These are phyloP conservation scores for Hylomyscus alleni DNA, from an alignment of 2,797 vertebrate species.

Conservation along the genomic window DNA sequence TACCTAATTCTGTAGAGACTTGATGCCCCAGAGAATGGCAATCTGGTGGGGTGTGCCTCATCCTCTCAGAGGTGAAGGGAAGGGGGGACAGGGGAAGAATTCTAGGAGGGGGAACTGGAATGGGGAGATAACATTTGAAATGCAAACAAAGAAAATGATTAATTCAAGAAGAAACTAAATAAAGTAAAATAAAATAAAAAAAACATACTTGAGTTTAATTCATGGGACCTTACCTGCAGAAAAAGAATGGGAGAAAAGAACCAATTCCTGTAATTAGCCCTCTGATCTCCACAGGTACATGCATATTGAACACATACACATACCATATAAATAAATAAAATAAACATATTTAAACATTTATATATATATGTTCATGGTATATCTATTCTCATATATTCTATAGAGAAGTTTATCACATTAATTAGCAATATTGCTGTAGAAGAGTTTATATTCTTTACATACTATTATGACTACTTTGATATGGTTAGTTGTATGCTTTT, in stretches of 20 bases:
- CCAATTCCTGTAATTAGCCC: background rate
- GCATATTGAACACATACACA: background rate
- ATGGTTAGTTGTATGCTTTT: background rate
- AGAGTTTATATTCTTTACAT: background rate
- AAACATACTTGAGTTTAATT: background rate
- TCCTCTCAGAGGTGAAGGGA: background rate
- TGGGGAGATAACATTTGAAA: background rate
- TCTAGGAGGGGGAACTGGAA: background rate
- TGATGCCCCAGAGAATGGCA: background rate
- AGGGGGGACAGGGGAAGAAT: background rate
- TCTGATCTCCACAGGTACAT: background rate
- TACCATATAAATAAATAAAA: background rate
- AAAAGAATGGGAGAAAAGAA: background rate
- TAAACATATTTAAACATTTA: background rate
- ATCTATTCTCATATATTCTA: background rate
- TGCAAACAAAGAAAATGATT: background rate
- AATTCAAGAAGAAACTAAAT: background rate
- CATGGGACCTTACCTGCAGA: background rate
- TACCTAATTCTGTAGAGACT: background rate
- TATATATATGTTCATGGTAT: background rate
- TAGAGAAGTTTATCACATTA: background rate
- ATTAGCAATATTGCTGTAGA: background rate
- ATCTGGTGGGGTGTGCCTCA: background rate
- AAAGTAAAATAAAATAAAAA: background rate
- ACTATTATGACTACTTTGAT: background rate